Percentiles rank a stretch among this genome's conserved stretches.
phyloP scores from a whole-genome alignment of 1,140 invertebrate genomes.

The Eciton burchellii region DNA sequence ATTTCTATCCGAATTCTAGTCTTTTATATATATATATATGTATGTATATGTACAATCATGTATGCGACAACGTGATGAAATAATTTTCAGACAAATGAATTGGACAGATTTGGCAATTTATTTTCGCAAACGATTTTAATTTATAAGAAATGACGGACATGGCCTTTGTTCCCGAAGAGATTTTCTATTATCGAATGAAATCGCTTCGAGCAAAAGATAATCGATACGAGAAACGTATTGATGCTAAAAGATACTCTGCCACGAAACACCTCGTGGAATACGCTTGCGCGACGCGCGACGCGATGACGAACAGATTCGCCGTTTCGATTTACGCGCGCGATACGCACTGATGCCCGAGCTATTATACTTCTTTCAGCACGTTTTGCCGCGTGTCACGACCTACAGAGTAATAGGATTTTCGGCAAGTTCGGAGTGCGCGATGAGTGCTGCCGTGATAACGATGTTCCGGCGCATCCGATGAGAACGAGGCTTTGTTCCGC shows the following conservation, averaged over 20 bases:
- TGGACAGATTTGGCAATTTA: too few relatives aligned
- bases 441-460: slow-evolving; percentile 76
- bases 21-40: too few relatives aligned
- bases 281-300: not conserved
- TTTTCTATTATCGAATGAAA: too few relatives aligned
- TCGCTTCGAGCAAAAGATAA: not conserved
- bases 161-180: too few relatives aligned
- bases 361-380: slow-evolving; percentile 15
- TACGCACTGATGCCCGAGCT: not conserved
- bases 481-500: slow-evolving; percentile 81
- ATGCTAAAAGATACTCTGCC: not conserved
- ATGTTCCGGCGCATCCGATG: slow-evolving; percentile 80
- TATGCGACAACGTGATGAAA: too few relatives aligned
- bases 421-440: slow-evolving; percentile 17
- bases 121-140: too few relatives aligned
- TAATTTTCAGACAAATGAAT: too few relatives aligned
- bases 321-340: not conserved
- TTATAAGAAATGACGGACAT: too few relatives aligned
- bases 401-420: slow-evolving; percentile 29
- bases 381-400: slow-evolving; percentile 34
- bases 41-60: too few relatives aligned
- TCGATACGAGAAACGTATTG: not conserved
- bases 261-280: too few relatives aligned
- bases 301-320: not conserved
- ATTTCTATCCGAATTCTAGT: too few relatives aligned